phyloP scores from a whole-genome alignment of 2,113 vertebrate species.

The Syngnathus typhle region DNA sequence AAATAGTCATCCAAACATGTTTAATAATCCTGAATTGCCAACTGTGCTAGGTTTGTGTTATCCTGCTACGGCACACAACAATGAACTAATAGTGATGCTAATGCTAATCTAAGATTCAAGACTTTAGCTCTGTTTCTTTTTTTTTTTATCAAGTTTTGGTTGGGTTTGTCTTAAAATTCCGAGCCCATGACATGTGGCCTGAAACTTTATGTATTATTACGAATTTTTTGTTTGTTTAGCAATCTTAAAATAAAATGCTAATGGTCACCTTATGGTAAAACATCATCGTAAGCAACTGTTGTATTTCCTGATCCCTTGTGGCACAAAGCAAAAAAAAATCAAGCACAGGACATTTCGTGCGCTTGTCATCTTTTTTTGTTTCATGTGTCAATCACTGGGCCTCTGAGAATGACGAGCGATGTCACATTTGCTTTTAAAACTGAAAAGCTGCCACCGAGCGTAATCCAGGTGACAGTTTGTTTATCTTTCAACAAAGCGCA shows the following conservation, averaged over 20 bases:
- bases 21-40: no score
- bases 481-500: conserved; percentile 6
- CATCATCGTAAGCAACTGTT: background rate
- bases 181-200: background rate
- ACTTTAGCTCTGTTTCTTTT: background rate
- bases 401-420: background rate
- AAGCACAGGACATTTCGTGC: background rate
- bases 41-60: background rate
- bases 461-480: conserved; percentile 8
- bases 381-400: background rate
- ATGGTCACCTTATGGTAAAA: background rate
- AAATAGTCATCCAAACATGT: no score
- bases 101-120: background rate
- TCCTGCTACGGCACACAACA: background rate
- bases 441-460: conserved; percentile 4
- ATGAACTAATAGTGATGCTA: background rate
- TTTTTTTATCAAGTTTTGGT: background rate
- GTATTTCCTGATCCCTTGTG: background rate
- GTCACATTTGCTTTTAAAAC: background rate
- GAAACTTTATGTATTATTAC: background rate
- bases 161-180: background rate
- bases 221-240: background rate
- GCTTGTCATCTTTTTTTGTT: background rate
- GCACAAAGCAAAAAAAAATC: background rate
- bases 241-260: background rate